phyloP scores from a whole-genome alignment of 2,113 vertebrate genomes.

The Isichthys henryi region DNA sequence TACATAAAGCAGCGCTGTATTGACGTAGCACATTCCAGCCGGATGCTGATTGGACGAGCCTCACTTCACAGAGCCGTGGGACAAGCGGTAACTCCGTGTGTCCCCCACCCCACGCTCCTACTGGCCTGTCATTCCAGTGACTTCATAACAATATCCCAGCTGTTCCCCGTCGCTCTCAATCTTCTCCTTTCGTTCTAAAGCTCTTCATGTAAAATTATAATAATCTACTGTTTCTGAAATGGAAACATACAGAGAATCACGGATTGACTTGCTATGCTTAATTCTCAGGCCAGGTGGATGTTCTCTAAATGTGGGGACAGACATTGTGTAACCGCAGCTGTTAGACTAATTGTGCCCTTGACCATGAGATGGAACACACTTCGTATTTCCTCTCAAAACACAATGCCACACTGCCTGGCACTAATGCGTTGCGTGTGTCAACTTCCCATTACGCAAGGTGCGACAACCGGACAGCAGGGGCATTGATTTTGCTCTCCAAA shows the following conservation, averaged over 20 bases:
- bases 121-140: neutral
- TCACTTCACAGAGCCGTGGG: neutral
- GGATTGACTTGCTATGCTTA: neutral
- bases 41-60: neutral
- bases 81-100: neutral
- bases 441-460: neutral
- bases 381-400: slow-evolving; percentile 5
- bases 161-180: neutral
- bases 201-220: neutral
- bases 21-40: neutral
- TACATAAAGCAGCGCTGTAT: neutral
- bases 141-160: neutral
- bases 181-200: neutral
- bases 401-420: neutral
- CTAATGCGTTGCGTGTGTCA: neutral
- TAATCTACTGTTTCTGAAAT: neutral
- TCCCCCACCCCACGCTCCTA: too few relatives aligned
- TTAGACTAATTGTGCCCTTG: neutral
- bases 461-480: neutral
- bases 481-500: neutral
- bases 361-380: neutral
- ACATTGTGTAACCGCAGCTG: neutral
- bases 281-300: neutral
- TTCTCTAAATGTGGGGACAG: slow-evolving; percentile 1
- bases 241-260: neutral